phyloP scores from a whole-genome alignment of 2,888 invertebrate species.

The Chrysodeixis includens region DNA sequence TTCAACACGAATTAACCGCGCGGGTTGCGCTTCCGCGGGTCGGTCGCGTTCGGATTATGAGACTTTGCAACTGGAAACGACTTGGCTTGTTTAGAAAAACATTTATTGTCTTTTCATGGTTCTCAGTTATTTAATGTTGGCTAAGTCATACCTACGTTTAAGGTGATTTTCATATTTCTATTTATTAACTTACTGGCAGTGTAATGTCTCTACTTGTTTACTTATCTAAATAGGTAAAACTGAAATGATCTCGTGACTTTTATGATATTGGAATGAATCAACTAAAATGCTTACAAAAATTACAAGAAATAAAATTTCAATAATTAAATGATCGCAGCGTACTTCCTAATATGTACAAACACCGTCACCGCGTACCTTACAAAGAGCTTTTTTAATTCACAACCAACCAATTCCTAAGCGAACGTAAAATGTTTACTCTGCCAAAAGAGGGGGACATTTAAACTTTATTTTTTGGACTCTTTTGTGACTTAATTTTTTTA shows the following conservation, averaged over 20 bases:
- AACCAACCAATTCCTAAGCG: constrained; percentile 74
- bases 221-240: too few relatives aligned
- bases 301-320: too few relatives aligned
- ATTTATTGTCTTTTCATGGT: not conserved
- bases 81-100: not conserved
- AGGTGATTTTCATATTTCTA: too few relatives aligned
- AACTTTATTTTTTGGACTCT: constrained; percentile 82
- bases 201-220: too few relatives aligned
- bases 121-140: not conserved
- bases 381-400: constrained; percentile 75
- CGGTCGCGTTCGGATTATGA: constrained; percentile 51
- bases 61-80: constrained; percentile 9
- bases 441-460: constrained; percentile 79
- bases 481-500: constrained; percentile 86
- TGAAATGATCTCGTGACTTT: too few relatives aligned
- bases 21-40: constrained; percentile 47
- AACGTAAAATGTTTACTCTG: constrained; percentile 86
- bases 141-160: too few relatives aligned
- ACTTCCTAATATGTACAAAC: constrained; percentile 57
- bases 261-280: too few relatives aligned
- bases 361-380: constrained; percentile 56
- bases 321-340: constrained; percentile 21
- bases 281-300: too few relatives aligned
- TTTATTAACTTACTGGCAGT: too few relatives aligned
- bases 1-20: constrained; percentile 84